phyloP scores from a whole-genome alignment of 2,113 vertebrate species.

The Oryzias javanicus region DNA sequence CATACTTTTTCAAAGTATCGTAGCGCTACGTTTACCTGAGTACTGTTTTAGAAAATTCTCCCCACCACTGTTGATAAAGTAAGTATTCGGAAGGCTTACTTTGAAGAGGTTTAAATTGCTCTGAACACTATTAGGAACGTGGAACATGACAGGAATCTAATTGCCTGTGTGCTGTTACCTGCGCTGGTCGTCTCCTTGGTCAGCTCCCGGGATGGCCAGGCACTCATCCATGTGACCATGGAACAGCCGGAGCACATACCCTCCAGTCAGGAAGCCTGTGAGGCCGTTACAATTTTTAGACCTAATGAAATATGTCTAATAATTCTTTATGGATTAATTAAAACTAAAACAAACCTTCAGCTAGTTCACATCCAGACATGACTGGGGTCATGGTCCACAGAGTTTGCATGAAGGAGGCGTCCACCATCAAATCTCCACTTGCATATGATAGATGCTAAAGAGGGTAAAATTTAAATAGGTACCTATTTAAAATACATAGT shows the following conservation, averaged over 20 bases:
- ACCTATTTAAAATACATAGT: neutral
- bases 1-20: too few species aligned
- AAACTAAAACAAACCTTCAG: slow-evolving; percentile 77
- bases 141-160: too few species aligned
- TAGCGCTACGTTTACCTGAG: too few species aligned
- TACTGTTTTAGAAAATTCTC: too few species aligned
- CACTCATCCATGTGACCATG: slow-evolving; percentile 95
- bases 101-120: too few species aligned
- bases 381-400: slow-evolving; percentile 94
- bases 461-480: neutral
- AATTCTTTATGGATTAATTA: neutral
- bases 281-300: slow-evolving; percentile 1
- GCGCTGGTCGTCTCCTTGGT: slow-evolving; percentile 88
- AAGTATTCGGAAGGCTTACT: too few species aligned
- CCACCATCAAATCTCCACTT: slow-evolving; percentile 89
- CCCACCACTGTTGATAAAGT: too few species aligned
- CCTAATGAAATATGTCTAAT: neutral
- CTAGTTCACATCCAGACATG: slow-evolving; percentile 86
- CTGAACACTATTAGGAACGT: too few species aligned
- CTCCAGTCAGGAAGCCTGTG: slow-evolving; percentile 86
- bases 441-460: slow-evolving; percentile 88
- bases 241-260: slow-evolving; percentile 88
- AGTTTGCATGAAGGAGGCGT: slow-evolving; percentile 94
- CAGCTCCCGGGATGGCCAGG: slow-evolving; percentile 82
- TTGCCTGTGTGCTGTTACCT: slow-evolving; percentile 65